phyloP scores from a whole-genome alignment of 2,888 invertebrate genomes.

The Xanthorhoe designata region DNA sequence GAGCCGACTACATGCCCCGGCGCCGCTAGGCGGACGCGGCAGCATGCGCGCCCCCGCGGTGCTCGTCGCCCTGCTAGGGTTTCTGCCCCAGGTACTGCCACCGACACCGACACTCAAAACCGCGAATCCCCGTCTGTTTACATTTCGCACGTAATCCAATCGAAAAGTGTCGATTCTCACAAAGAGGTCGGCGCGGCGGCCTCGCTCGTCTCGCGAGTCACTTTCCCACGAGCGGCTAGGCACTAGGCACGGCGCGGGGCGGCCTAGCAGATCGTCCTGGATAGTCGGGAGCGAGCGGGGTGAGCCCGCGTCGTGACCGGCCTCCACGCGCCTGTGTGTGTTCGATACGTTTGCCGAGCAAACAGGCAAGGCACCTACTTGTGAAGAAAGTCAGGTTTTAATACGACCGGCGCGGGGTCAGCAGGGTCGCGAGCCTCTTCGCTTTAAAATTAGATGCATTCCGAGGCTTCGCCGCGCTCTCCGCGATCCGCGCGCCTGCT shows the following conservation, averaged over 20 bases:
- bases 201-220: conserved; percentile 66
- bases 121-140: conserved; percentile 76
- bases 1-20: conserved; percentile 80
- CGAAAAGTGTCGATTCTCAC: conserved; percentile 57
- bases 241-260: conserved; percentile 44
- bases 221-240: conserved; percentile 76
- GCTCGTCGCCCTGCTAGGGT: conserved; percentile 84
- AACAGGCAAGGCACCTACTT: conserved; percentile 82
- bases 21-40: conserved; percentile 83
- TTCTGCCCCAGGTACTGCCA: conserved; percentile 81
- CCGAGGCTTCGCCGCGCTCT: conserved; percentile 75
- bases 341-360: conserved; percentile 79
- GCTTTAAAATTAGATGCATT: conserved; percentile 85
- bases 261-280: conserved; percentile 72
- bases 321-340: conserved; percentile 75
- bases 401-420: conserved; percentile 81
- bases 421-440: conserved; percentile 83
- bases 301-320: conserved; percentile 80
- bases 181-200: conserved; percentile 55
- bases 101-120: conserved; percentile 69
- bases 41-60: conserved; percentile 84
- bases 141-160: conserved; percentile 58
- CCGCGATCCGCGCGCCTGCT: conserved; percentile 64
- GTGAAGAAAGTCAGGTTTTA: conserved; percentile 85
- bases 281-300: conserved; percentile 70